phyloP scores from a whole-genome alignment of 2,797 vertebrate genomes.

The Psittacula echo region DNA sequence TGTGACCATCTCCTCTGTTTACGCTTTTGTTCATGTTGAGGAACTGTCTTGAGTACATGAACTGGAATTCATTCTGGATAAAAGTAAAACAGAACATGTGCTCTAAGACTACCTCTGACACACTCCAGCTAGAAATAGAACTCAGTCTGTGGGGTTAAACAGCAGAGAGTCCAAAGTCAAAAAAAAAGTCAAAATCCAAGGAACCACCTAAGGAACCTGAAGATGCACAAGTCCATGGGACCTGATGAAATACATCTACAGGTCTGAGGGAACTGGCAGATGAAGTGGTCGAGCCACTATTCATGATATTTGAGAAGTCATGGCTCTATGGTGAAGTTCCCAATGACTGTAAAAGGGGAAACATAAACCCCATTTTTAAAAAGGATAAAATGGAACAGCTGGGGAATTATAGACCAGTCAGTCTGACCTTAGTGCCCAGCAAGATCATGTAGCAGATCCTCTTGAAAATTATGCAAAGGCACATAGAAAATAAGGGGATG shows the following conservation, averaged over 20 bases:
- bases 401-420: neutral
- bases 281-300: neutral
- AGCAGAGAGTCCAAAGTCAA: neutral
- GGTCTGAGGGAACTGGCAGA: neutral
- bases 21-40: neutral
- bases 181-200: neutral
- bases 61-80: neutral
- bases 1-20: neutral
- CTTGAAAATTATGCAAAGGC: neutral
- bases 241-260: neutral
- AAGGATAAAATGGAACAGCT: neutral
- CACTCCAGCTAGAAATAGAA: neutral
- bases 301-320: neutral
- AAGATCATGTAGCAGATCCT: neutral
- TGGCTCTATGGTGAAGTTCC: neutral
- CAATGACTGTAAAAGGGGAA: neutral
- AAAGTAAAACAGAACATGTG: neutral
- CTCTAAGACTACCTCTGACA: neutral
- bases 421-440: neutral
- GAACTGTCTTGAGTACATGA: neutral
- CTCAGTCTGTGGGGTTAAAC: neutral
- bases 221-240: neutral
- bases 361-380: neutral
- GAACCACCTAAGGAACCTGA: neutral
- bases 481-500: neutral